Base-by-base conservation (phyloP, 2,797 vertebrate species). In the Momotus momota region DNA sequence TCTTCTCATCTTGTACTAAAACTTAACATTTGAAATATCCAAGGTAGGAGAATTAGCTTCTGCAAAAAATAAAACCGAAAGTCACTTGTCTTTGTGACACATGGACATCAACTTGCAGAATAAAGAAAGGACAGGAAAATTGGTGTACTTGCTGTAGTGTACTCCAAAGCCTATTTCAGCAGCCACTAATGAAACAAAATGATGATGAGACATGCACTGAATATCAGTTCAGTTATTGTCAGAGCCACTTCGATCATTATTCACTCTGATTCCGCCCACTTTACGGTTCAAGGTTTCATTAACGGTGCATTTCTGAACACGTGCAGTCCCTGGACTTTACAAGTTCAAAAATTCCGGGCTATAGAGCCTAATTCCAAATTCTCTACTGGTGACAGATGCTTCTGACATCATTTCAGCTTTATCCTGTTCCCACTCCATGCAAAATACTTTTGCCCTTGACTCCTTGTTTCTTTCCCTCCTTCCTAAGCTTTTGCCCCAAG, bases 11-110 rank as follows among this genome's bases (percentile, higher is more conserved):
- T 93, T 74, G 57, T 41, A 65, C 65, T 95, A 38, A 95, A 92
- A 73, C 77, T 70, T 86, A 96, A 82, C 80, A 92, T 95, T 95
- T 96, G 54, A 96, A 93, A 91, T 86, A 92, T 16, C 72, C 85
- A 60, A 69, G 46, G 70, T 23, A 92, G 86, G 31, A 95, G 67
- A 95, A 95, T 27, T 65, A 55, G 22, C 78, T 77, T 57, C 67
- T 41, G 40, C 64, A 62, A 70, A 66, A 72, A 77, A 61, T 55
- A 91, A 48, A 86, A 22, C n/a, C 58, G 35, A 6, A 81, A 86
- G 65, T 54, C 27, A 49, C 45, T 61, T 64, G 11, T 86, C 23
- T 81, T 52, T 79, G 65, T 12, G 46, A 57, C 73, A 92, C 60
- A 61, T 10, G 29, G 60, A 77, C 52, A 61, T 57, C 27, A 75